phyloP scores from a whole-genome alignment of 1,140 invertebrate species.

The Battus philenor region DNA sequence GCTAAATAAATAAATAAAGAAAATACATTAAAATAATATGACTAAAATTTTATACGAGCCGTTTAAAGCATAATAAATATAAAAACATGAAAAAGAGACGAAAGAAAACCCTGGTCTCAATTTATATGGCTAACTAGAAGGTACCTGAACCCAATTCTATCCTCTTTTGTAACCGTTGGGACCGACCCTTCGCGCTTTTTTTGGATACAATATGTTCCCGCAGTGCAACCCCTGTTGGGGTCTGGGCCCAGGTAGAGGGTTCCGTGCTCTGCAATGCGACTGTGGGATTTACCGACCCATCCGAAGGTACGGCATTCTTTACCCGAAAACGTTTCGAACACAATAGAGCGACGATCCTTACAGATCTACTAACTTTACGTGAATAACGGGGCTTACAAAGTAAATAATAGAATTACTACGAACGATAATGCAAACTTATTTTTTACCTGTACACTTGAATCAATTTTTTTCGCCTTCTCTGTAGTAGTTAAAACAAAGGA shows the following conservation, averaged over 20 bases:
- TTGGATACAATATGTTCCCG: constrained; percentile 54
- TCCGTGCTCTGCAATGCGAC: constrained; percentile 35
- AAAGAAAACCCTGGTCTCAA: too few species aligned
- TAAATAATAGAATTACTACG: constrained; percentile 1
- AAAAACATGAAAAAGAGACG: too few species aligned
- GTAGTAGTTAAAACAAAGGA: constrained; percentile 8
- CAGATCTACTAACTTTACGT: neutral
- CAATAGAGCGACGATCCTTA: constrained; percentile 6
- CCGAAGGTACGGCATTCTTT: constrained; percentile 35
- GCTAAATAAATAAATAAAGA: too few species aligned
- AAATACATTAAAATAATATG: too few species aligned
- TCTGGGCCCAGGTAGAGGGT: constrained; percentile 50
- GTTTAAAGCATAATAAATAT: too few species aligned
- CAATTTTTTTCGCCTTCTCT: constrained; percentile 4
- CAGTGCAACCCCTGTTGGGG: constrained; percentile 49
- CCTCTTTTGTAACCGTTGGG: constrained; percentile 45
- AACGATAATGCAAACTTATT: neutral
- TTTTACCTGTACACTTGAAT: constrained; percentile 5
- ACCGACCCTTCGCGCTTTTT: constrained; percentile 69
- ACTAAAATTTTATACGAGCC: too few species aligned
- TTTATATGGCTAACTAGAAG: constrained; percentile 12
- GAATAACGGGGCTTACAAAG: neutral
- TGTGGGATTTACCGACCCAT: constrained; percentile 43
- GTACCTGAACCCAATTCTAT: constrained; percentile 47
- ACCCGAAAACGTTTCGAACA: constrained; percentile 12